phyloP scores from a whole-genome alignment of 35 echinoderm and acorn worm genomes.

The Apostichopus japonicus region DNA sequence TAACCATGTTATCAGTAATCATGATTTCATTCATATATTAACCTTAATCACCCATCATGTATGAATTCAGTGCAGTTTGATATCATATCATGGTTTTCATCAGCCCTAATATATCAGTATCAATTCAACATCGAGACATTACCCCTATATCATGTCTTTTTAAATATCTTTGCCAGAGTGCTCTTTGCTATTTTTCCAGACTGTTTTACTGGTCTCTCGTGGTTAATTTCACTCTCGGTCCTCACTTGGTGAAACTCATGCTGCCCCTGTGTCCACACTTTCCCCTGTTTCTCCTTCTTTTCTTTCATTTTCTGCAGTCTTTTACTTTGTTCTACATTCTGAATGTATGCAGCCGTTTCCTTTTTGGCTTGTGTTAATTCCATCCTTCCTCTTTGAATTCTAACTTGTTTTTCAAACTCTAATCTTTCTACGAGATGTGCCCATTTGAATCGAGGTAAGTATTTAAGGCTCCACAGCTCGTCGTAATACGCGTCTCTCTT shows the following conservation, averaged over 20 bases:
- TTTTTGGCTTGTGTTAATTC: slow-evolving; percentile 56
- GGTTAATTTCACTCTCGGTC: slow-evolving; percentile 53
- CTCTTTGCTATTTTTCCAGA: slow-evolving; percentile 68
- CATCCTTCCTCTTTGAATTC: slow-evolving; percentile 78
- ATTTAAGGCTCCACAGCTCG: slow-evolving; percentile 94
- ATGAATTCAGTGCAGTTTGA: too few species aligned
- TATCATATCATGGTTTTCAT: too few species aligned
- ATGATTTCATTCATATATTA: too few species aligned
- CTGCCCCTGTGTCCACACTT: slow-evolving; percentile 64
- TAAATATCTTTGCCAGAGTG: slow-evolving; percentile 77
- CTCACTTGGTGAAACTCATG: slow-evolving; percentile 74
- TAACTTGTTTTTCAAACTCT: slow-evolving; percentile 87
- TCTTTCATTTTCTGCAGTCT: slow-evolving; percentile 72
- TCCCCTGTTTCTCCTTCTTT: slow-evolving; percentile 79
- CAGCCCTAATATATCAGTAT: too few species aligned
- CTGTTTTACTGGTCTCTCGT: not conserved
- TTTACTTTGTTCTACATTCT: slow-evolving; percentile 76
- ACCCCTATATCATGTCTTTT: slow-evolving; percentile 40
- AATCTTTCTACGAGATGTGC: slow-evolving; percentile 80
- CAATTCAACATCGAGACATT: too few species aligned
- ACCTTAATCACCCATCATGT: too few species aligned
- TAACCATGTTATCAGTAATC: too few species aligned
- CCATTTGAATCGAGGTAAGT: slow-evolving; percentile 93
- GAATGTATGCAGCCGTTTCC: slow-evolving; percentile 86
- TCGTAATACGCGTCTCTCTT: slow-evolving; percentile 89